Evolutionary conservation across 1,140 invertebrate species (phyloP), one percentile per base, ranked within the genome.

Genomic region (Micrasema minimum): DNA sequence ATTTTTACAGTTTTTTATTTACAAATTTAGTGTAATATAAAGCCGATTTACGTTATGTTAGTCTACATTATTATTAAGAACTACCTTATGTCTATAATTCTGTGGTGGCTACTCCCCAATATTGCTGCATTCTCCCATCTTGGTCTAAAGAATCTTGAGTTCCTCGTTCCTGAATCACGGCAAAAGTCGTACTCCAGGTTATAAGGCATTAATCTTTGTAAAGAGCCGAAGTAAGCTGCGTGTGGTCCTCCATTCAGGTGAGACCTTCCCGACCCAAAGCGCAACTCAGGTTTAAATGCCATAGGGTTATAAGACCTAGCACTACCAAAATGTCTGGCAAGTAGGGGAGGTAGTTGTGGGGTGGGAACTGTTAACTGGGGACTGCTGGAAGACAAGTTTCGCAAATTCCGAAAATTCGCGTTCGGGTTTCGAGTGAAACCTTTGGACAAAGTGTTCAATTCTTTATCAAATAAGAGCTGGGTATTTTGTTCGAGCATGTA

Each of bases 401-500:
- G 85, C 2, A 85, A 68, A 71, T 83, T 86, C 75, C 82, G 83
- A 50, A 86, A 76, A 72, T 79, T 85, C 9, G 78, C 77, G 73
- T 83, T 85, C 1, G 78, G 76, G 37, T 81, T 77, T 75, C 85
- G 84, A 35, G 88, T 87, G n/a, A 64, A 64, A 0, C 87, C 87
- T 75, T 89, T 90, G 0, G 90, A 90, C 16, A 96, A 80, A 10
- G 92, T 94, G 78, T 95, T 93, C 46, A 95, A 79, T 80, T 95
- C 93, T 77, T 94, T 94, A 80, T 95, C 93, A 74, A 95, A 96
- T 0, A 96, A 77, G 70, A 95, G 80, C 77, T 95, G 93, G 0
- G 93, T 94, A 76, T 96, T 96, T 80, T 95, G 92, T 77, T 95
- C 94, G 16, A 96, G 79, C 92, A 96, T 95, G 77, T 95, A 96